Percentiles rank a stretch among this genome's conserved stretches.
Evolutionary conservation across 2,888 invertebrate species (phyloP).

Genomic region (Serripes groenlandicus): DNA sequence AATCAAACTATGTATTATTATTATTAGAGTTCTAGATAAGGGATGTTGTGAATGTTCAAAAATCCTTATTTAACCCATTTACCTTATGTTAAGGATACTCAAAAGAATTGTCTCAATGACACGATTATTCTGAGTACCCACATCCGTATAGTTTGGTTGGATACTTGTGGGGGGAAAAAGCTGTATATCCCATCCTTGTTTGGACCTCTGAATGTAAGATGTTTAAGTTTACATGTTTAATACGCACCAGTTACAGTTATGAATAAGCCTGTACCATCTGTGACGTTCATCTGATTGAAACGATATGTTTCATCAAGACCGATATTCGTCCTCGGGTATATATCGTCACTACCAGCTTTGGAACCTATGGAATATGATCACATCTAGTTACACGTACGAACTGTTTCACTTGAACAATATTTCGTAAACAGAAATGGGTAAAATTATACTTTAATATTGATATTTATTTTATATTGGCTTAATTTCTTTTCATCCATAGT

Average conservation of each 20-base stretch:
- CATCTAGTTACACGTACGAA: too few species aligned
- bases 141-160: too few species aligned
- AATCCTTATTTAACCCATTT: not conserved
- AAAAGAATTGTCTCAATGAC: not conserved
- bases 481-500: too few species aligned
- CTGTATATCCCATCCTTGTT: not conserved
- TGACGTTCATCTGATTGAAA: not conserved
- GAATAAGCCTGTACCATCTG: not conserved
- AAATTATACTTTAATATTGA: too few species aligned
- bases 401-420: too few species aligned
- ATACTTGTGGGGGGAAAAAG: too few species aligned
- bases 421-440: too few species aligned
- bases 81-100: not conserved
- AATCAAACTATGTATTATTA: too few species aligned
- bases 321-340: not conserved
- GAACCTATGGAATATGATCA: too few species aligned
- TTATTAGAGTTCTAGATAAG: too few species aligned
- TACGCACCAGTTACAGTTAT: conserved; percentile 11
- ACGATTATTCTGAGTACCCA: not conserved
- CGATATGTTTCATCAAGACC: not conserved
- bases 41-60: not conserved
- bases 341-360: conserved; percentile 4
- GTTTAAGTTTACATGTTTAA: not conserved
- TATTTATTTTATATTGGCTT: too few species aligned
- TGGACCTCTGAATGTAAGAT: not conserved